These are phyloP conservation scores for Scolopax bukidnonensis DNA, from an alignment of 2,797 vertebrate species.

Conservation along the genomic window DNA sequence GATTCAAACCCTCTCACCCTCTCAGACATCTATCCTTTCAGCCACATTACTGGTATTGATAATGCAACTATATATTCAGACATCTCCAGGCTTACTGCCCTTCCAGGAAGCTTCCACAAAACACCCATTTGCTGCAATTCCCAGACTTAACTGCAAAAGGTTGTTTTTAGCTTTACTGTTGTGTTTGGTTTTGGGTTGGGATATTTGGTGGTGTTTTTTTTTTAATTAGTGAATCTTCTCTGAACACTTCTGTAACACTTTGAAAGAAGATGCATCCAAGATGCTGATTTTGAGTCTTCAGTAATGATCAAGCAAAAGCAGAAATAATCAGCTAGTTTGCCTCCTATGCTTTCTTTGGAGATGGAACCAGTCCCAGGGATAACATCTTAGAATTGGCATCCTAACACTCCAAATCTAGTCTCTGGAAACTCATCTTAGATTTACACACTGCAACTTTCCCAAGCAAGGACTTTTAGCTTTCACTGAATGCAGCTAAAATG, in stretches of 20 bases:
- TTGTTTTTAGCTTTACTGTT: not conserved
- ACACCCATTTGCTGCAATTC: not conserved
- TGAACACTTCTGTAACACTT: not conserved
- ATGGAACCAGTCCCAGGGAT: not conserved
- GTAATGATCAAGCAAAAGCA: not conserved
- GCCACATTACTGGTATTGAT: not conserved
- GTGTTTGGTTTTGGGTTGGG: no score
- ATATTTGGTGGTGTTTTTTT: no score
- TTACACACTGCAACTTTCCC: not conserved
- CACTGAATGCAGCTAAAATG: not conserved
- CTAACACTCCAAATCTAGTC: not conserved
- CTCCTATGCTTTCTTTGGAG: not conserved
- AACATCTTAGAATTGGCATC: not conserved
- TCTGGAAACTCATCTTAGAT: not conserved
- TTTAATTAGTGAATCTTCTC: not conserved
- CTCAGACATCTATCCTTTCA: not conserved
- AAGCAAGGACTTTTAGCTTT: not conserved
- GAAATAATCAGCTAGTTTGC: not conserved
- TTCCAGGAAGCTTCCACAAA: not conserved
- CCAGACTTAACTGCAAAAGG: not conserved
- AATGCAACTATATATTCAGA: not conserved
- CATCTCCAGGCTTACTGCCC: not conserved
- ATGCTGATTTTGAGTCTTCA: not conserved
- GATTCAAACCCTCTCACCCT: not conserved
- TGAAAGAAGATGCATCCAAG: not conserved